phyloP scores from a whole-genome alignment of 1,140 invertebrate species.

The Lucilia cuprina region DNA sequence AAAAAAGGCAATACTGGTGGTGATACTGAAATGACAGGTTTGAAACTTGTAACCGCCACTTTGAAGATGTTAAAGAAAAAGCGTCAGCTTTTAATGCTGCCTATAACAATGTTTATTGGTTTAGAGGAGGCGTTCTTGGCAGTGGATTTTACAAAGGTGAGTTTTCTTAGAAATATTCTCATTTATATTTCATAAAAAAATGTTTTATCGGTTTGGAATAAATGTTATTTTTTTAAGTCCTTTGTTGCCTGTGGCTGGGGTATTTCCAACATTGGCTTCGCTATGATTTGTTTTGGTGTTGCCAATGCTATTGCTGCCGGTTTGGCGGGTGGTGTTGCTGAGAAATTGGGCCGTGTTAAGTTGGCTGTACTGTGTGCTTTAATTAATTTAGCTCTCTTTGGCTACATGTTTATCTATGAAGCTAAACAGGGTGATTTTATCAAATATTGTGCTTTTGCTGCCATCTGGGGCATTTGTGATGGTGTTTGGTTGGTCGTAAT shows the following conservation, averaged over 20 bases:
- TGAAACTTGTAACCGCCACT: conserved; percentile 78
- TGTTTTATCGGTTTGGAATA: neutral
- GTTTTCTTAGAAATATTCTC: too few species aligned
- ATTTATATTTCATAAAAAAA: too few species aligned
- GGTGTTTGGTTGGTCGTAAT: conserved; percentile 94
- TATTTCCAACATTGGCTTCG: conserved; percentile 87
- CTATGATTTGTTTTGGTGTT: conserved; percentile 90
- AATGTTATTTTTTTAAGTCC: conserved; percentile 67
- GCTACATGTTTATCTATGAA: conserved; percentile 75
- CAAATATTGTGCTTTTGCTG: conserved; percentile 84
- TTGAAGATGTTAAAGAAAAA: conserved; percentile 77
- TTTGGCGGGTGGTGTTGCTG: conserved; percentile 79
- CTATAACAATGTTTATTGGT: conserved; percentile 93
- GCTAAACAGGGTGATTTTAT: conserved; percentile 74
- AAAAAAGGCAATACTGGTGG: conserved; percentile 51
- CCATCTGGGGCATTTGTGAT: conserved; percentile 89
- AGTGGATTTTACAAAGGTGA: conserved; percentile 87
- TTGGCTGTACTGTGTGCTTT: conserved; percentile 79
- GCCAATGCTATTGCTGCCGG: conserved; percentile 84
- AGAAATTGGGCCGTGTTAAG: conserved; percentile 74
- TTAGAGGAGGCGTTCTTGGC: conserved; percentile 92
- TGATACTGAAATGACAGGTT: conserved; percentile 63
- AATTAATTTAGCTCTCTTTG: conserved; percentile 74
- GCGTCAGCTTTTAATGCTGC: conserved; percentile 84
- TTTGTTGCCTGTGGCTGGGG: conserved; percentile 90